Base-by-base conservation (phyloP, 2,888 invertebrate genomes). In the Lamellibrachia satsuma region DNA sequence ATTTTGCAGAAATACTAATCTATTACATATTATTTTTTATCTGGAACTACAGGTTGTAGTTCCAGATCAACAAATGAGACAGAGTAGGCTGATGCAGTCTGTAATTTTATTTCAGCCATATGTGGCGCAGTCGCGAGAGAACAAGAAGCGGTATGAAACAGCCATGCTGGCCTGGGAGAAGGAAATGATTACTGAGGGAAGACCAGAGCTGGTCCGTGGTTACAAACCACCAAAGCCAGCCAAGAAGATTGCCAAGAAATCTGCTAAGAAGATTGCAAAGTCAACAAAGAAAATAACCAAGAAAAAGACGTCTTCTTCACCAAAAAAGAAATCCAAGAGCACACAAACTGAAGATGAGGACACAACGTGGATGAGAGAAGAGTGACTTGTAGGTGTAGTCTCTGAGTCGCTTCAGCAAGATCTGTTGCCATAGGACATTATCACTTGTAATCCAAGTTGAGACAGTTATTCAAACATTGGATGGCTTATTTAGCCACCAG, bases 111-210 rank as follows among this genome's bases (percentile, higher is more conserved):
- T 91, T 55, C 55, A 91, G 91, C 91, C 91, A 22, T 57, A 55
- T n/a, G 7, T 91, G 27, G 57, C 52, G 6, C 52, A 91, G 57
- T 52, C 91, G 52, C 22, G 52, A 9, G 57, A n/a, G n/a, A 91
- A 91, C 57, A 52, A 91, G 57, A n/a, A 52, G 57, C 22, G 52
- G 57, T 91, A 91, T 52, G 55, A 91, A 52, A 22, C 52, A 22
- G 57, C 52, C 52, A 39, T 91, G 55, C 52, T 52, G 39, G 57
- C 57, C 52, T 91, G 91, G 91, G 91, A 91, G 55, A 91, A 91
- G 91, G 91, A 91, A n/a, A 91, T 91, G 91, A 91, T 91, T n/a
- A 11, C 57, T 22, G 91, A 91, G 11, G 91, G 91, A 9, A 91
- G 91, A 91, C 91, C 91, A 39, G 91, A 91, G 57, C 91, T 91